Evolutionary conservation across 2,113 vertebrate genomes (phyloP), one percentile per base, ranked within the genome.

Genomic region (Indicator indicator): DNA sequence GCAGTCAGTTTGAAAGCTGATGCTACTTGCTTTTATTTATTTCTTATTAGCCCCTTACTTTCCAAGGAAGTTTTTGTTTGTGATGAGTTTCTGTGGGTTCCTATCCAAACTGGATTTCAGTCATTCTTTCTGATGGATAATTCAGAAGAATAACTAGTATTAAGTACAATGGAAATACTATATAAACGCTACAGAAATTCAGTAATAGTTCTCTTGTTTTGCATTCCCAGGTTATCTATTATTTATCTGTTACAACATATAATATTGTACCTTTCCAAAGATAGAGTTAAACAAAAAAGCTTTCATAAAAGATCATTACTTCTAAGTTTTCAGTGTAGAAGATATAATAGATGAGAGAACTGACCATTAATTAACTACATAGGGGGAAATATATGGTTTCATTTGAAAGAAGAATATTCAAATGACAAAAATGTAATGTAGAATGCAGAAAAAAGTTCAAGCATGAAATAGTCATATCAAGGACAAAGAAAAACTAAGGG

Each of bases 281-380:
- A 50, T 6, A 33, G 21, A 79, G 6, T 0, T 6, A 71, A 72
- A 32, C 1, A 68, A 69, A 67, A 42, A 28, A 11, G 0, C 4
- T 23, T 18, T n/a, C 12, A 60, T 17, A 4, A 9, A 46, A 32
- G 6, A 72, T 6, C 11, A 8, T 40, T 80, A 52, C 11, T 54
- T 69, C 27, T 50, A 28, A 69, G 8, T 42, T 83, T 67, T 68
- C 54, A 63, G 24, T 1, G 2, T 21, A 44, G 24, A 60, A 32
- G 9, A 67, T 56, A 42, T 27, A 48, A 33, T 3, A 58, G 26
- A 60, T 30, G 11, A 67, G 8, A 48, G 5, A 56, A 6, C 23
- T 18, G 17, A 77, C 9, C 1, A 15, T 46, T 10, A 81, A 65
- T 48, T 52, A 46, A 58, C 33, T 11, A 7, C 26, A 56, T 42